Percentiles rank a stretch among this genome's conserved stretches.
These are phyloP conservation scores for Melanargia galathea DNA, from an alignment of 2,888 invertebrate species.

Conservation along the genomic window DNA sequence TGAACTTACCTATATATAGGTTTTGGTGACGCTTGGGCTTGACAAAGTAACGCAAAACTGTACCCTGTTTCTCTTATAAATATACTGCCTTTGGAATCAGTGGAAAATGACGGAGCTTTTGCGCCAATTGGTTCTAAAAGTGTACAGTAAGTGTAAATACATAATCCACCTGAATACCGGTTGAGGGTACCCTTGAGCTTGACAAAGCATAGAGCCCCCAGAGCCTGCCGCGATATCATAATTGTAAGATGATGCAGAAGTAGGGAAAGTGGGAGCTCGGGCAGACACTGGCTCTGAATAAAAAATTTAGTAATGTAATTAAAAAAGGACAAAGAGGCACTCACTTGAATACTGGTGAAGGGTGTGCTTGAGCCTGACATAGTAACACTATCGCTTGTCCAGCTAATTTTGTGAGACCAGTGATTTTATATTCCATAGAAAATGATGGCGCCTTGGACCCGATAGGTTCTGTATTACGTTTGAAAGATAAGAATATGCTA, in stretches of 20 bases:
- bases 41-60: constrained; percentile 84
- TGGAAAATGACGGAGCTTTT: constrained; percentile 84
- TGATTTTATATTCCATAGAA: constrained; percentile 80
- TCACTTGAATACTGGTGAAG: constrained; percentile 87
- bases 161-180: constrained; percentile 85
- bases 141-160: constrained; percentile 41
- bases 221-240: constrained; percentile 65
- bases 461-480: constrained; percentile 79
- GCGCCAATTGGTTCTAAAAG: constrained; percentile 83
- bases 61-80: constrained; percentile 81
- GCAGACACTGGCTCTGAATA: constrained; percentile 77
- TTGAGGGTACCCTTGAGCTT: constrained; percentile 83
- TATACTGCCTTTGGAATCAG: constrained; percentile 84
- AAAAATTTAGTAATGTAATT: constrained; percentile 44
- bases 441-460: constrained; percentile 83
- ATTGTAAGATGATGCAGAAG: constrained; percentile 77
- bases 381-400: constrained; percentile 82
- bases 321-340: constrained; percentile 45
- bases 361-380: constrained; percentile 87
- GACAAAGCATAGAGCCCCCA: constrained; percentile 78
- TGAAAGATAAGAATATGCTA: constrained; percentile 51
- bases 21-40: constrained; percentile 84
- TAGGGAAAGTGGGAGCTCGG: constrained; percentile 76
- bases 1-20: constrained; percentile 84
- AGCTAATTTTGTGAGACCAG: constrained; percentile 77